Evolutionary conservation across 2,888 invertebrate genomes (phyloP).

Genomic region (Pteria penguin): DNA sequence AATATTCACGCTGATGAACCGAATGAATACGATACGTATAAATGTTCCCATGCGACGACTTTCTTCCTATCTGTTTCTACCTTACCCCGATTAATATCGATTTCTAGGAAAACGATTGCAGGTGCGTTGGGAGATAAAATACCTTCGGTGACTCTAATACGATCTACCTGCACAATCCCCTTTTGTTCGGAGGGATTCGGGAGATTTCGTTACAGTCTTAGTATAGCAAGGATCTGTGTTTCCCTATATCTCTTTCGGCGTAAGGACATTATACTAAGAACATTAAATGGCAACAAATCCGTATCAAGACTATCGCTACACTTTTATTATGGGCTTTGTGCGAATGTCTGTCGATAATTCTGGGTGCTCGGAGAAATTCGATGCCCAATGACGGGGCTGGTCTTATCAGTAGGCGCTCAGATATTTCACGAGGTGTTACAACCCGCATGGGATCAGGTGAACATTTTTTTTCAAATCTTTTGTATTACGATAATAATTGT

Average conservation of each 20-base stretch:
- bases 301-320: background rate
- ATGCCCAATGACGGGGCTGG: constrained; percentile 1
- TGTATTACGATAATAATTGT: no score
- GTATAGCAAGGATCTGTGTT: background rate
- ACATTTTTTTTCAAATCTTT: no score
- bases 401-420: constrained; percentile 24
- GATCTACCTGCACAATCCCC: background rate
- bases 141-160: background rate
- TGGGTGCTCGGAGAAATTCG: constrained; percentile 4
- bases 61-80: no score
- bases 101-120: constrained; percentile 16
- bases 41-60: no score
- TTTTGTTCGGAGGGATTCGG: background rate
- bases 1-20: no score
- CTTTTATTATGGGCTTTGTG: background rate
- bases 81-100: constrained; percentile 2
- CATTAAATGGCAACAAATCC: constrained; percentile 13
- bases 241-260: background rate
- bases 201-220: background rate
- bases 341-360: background rate
- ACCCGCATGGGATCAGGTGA: constrained; percentile 6
- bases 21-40: no score
- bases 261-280: constrained; percentile 36
- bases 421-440: background rate
- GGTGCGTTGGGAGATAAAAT: constrained; percentile 19